A percentile compares a stretch with the other conserved stretches of the same genome.
phyloP scores from a whole-genome alignment of 2,113 vertebrate species.

The Podilymbus podiceps region DNA sequence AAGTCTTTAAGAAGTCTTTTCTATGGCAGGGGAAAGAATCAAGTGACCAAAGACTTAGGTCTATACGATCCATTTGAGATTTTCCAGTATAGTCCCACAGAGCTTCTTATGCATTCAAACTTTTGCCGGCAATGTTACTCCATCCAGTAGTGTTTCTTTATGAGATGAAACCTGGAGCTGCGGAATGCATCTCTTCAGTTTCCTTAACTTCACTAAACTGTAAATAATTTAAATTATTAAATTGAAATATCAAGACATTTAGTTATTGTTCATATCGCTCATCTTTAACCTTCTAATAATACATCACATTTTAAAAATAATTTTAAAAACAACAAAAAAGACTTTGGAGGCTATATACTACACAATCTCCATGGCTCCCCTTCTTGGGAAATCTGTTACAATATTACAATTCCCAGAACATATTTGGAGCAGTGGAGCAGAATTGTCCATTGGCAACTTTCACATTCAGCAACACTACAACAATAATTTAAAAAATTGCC shows the following conservation, averaged over 20 bases:
- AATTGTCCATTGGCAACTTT: constrained; percentile 62
- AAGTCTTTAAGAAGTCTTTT: constrained; percentile 63
- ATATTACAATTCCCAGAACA: constrained; percentile 48
- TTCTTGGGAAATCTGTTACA: constrained; percentile 27
- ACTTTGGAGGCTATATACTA: constrained; percentile 70
- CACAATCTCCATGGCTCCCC: constrained; percentile 41
- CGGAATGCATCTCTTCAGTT: constrained; percentile 55
- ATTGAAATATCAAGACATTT: constrained; percentile 73
- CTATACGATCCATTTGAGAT: constrained; percentile 28
- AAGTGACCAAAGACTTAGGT: constrained; percentile 43
- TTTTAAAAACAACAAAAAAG: constrained; percentile 56
- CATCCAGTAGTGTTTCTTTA: constrained; percentile 55
- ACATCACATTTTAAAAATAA: constrained; percentile 74
- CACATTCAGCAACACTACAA: constrained; percentile 75
- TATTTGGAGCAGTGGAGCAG: constrained; percentile 58
- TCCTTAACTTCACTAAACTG: constrained; percentile 62
- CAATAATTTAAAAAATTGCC: constrained; percentile 64
- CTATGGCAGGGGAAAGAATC: constrained; percentile 49
- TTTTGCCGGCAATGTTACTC: constrained; percentile 53
- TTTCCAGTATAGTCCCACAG: constrained; percentile 60
- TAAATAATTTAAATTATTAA: constrained; percentile 66
- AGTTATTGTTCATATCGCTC: constrained; percentile 78
- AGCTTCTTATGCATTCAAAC: constrained; percentile 60
- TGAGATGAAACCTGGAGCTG: constrained; percentile 40
- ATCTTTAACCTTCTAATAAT: constrained; percentile 72